Conservation (phyloP, 1,140 invertebrate species). For the Dysdera silvatica region DNA sequence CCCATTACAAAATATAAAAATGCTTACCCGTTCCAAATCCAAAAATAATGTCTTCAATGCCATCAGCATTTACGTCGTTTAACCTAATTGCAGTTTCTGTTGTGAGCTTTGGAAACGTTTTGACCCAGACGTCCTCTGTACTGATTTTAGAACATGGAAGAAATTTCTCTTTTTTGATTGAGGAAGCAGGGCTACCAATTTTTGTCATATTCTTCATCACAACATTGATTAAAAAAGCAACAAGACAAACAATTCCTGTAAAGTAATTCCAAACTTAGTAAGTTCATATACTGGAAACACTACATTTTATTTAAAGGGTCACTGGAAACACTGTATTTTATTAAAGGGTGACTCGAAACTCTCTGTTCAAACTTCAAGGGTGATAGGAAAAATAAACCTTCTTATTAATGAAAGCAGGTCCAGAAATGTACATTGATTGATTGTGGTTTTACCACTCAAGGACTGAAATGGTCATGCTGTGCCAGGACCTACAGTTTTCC, state of each 20-base stretch:
- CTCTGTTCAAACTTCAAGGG: too few species aligned
- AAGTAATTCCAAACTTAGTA: conserved; percentile 30
- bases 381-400: too few species aligned
- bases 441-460: too few species aligned
- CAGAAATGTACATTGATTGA: too few species aligned
- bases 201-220: conserved; percentile 47
- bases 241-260: conserved; percentile 53
- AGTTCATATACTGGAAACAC: too few species aligned
- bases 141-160: conserved; percentile 60
- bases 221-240: conserved; percentile 57
- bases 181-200: not conserved
- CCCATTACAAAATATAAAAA: too few species aligned
- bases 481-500: too few species aligned
- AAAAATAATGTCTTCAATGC: conserved; percentile 63
- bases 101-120: conserved; percentile 61
- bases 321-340: too few species aligned
- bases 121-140: conserved; percentile 61
- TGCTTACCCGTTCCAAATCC: conserved; percentile 67
- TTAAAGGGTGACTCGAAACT: too few species aligned
- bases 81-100: conserved; percentile 66
- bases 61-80: conserved; percentile 65
- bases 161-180: conserved; percentile 35
- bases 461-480: too few species aligned
- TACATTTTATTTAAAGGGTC: too few species aligned
- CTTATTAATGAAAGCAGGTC: too few species aligned